Evolutionary conservation across 2,113 vertebrate species (phyloP), one percentile per base, ranked within the genome.

Genomic region (mouse (Mus musculus)): DNA sequence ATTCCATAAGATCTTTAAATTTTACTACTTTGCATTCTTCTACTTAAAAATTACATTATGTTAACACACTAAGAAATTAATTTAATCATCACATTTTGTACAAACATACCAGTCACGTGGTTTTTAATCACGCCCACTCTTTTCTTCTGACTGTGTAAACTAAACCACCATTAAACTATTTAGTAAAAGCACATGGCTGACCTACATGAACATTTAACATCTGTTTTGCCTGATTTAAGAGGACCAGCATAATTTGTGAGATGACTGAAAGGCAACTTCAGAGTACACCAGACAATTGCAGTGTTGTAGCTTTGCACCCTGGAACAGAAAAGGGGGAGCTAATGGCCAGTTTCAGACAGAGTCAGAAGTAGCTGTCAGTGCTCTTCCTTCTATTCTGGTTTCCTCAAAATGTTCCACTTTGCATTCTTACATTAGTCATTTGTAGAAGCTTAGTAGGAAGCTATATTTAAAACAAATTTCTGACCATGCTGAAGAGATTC

Each of bases 401-500:
- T 67, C 5, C 36, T 1, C 1, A 1, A 54, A 93, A 39, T 49
- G 1, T 3, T 1, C 0, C 42, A n/a, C 52, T 69, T 76, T 81
- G 28, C 8, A 61, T 36, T 88, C 76, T 65, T 24, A 85, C 69
- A 75, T 8, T 33, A 85, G 63, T 54, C 2, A 80, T 90, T 84
- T 93, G 17, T 93, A 24, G 20, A 59, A 87, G 22, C 4, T 54
- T 76, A 56, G 76, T 82, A 94, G 6, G 2, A 85, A 85, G 56
- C 6, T 78, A 54, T 73, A 88, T 61, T 92, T 88, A 90, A 94
- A 96, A 73, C 11, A 85, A 90, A 30, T 0, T 71, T 80, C 33
- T 73, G 52, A 90, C 28, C 76, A 76, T n/a, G 20, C 1, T 33
- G 30, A 88, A 72, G 14, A 85, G 26, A 19, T 56, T 90, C 49